phyloP scores from a whole-genome alignment of 2,888 invertebrate species.

The Exocentrus adspersus region DNA sequence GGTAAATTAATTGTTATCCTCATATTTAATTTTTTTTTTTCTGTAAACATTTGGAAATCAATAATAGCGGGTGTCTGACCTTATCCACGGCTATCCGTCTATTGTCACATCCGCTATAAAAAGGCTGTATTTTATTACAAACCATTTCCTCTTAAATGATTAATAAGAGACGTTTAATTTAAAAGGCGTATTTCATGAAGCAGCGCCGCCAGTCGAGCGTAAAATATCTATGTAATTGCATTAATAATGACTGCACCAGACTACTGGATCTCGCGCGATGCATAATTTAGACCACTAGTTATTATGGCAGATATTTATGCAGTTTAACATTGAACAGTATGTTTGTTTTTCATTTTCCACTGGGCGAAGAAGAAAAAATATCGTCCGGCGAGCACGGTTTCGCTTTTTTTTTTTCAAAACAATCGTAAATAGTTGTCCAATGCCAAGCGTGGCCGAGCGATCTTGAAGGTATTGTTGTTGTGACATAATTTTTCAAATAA shows the following conservation, averaged over 20 bases:
- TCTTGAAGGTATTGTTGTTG: constrained; percentile 25
- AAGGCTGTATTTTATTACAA: constrained; percentile 32
- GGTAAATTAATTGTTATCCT: constrained; percentile 21
- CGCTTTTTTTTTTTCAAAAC: constrained; percentile 23
- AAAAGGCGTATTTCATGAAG: constrained; percentile 24
- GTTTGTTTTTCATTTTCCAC: constrained; percentile 19
- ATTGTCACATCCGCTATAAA: constrained; percentile 35
- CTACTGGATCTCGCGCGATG: constrained; percentile 3
- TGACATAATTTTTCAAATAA: constrained; percentile 23
- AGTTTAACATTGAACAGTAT: constrained; percentile 22
- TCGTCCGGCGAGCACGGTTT: constrained; percentile 25
- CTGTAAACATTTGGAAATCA: constrained; percentile 29
- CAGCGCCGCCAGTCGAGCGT: not conserved
- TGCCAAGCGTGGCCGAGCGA: constrained; percentile 12
- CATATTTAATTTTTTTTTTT: constrained; percentile 16
- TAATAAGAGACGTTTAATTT: constrained; percentile 22
- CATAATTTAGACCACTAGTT: not conserved
- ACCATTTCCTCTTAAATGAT: constrained; percentile 33
- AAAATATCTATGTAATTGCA: constrained; percentile 2
- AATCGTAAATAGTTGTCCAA: constrained; percentile 28
- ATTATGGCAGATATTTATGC: too few relatives aligned
- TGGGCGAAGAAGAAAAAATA: constrained; percentile 18
- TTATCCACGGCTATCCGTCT: constrained; percentile 33
- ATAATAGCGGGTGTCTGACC: constrained; percentile 39
- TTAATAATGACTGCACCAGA: not conserved